Percentiles rank a stretch among this genome's conserved stretches.
phyloP scores from a whole-genome alignment of 2,797 vertebrate genomes.

The Cheirogaleus major region DNA sequence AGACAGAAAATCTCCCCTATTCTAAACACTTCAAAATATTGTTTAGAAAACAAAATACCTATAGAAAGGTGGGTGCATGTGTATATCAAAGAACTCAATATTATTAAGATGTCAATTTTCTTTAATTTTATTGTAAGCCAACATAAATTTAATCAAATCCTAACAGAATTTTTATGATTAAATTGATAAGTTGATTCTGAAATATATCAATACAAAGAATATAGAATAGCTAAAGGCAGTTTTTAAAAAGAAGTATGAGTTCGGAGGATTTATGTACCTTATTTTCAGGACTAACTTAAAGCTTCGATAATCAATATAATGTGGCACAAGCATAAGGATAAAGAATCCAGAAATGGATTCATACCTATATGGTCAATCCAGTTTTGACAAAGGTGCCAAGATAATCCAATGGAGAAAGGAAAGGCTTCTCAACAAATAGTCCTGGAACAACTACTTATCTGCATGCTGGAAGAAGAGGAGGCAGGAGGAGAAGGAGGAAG shows the following conservation, averaged over 20 bases:
- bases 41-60: neutral
- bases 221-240: neutral
- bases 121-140: neutral
- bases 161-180: neutral
- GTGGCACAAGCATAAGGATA: neutral
- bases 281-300: neutral
- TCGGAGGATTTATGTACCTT: neutral
- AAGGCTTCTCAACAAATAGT: neutral
- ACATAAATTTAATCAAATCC: neutral
- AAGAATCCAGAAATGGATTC: neutral
- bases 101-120: neutral
- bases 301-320: neutral
- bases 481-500: neutral
- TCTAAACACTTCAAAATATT: neutral
- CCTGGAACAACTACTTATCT: neutral
- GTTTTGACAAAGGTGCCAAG: neutral
- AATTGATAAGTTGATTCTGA: neutral
- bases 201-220: neutral
- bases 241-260: neutral
- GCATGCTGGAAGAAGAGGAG: neutral
- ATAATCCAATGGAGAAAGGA: neutral
- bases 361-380: neutral
- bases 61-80: neutral
- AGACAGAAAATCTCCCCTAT: neutral
- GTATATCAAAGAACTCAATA: neutral